Conservation (phyloP, 2,888 invertebrate species). For the Drosophila siamana region DNA sequence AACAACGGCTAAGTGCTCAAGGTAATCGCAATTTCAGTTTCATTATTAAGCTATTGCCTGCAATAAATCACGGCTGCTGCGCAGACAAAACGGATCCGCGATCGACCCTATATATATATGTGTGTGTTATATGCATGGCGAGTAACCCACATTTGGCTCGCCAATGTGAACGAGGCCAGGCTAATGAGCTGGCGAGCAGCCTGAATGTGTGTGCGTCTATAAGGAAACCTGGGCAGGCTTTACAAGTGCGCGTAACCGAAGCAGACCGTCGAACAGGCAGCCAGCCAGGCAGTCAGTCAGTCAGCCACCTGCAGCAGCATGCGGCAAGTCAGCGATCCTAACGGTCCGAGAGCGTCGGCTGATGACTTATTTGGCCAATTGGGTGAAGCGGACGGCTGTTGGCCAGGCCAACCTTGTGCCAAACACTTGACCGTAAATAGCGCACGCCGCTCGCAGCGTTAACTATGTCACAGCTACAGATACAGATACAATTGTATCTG, state of each 20-base stretch:
- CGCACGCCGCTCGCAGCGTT: constrained; percentile 38
- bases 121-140: constrained; percentile 35
- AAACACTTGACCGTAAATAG: constrained; percentile 79
- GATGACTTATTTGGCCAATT: constrained; percentile 79
- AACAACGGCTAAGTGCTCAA: no score
- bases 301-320: constrained; percentile 27
- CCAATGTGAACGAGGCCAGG: constrained; percentile 61
- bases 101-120: constrained; percentile 34
- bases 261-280: not conserved
- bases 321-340: no score
- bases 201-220: constrained; percentile 36
- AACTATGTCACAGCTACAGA: constrained; percentile 65
- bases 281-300: not conserved
- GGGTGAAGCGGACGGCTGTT: constrained; percentile 63
- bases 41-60: no score
- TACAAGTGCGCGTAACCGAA: constrained; percentile 15
- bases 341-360: constrained; percentile 48
- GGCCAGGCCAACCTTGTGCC: constrained; percentile 61
- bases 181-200: constrained; percentile 59
- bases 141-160: constrained; percentile 43
- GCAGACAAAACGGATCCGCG: constrained; percentile 30
- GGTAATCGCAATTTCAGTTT: no score
- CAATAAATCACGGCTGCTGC: no score
- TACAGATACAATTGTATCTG: constrained; percentile 31
- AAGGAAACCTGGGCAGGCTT: constrained; percentile 63